Evolutionary conservation across 2,113 vertebrate species (phyloP).

Genomic region (Prunella fulvescens): DNA sequence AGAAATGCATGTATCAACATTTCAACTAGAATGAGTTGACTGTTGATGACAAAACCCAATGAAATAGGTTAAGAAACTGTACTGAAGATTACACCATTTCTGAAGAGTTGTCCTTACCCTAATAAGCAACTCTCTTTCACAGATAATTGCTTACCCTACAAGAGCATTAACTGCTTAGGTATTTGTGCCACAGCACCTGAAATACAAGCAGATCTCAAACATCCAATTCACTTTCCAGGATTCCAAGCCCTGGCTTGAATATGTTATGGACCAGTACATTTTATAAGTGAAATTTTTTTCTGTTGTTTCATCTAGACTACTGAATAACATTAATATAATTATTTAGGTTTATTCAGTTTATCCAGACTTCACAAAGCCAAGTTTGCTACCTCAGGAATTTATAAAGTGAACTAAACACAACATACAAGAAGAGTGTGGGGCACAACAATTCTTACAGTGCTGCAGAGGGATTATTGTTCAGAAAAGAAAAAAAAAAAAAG

Average conservation of each 20-base stretch:
- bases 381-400: neutral
- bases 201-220: neutral
- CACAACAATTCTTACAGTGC: neutral
- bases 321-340: neutral
- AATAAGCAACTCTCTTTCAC: neutral
- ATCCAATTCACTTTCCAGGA: neutral
- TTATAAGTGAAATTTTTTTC: neutral
- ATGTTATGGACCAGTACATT: neutral
- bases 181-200: neutral
- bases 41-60: neutral
- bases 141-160: neutral
- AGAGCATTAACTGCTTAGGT: neutral
- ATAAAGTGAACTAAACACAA: neutral
- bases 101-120: neutral
- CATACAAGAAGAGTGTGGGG: neutral
- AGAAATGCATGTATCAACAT: neutral
- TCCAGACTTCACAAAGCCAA: neutral
- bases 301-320: neutral
- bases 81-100: neutral
- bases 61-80: neutral
- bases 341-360: neutral
- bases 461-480: neutral
- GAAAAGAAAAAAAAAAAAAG: neutral
- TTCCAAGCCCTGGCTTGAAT: neutral
- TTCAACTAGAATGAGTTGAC: neutral